Conservation (phyloP, 2,888 invertebrate species). For the Tryphoninae sp. region DNA sequence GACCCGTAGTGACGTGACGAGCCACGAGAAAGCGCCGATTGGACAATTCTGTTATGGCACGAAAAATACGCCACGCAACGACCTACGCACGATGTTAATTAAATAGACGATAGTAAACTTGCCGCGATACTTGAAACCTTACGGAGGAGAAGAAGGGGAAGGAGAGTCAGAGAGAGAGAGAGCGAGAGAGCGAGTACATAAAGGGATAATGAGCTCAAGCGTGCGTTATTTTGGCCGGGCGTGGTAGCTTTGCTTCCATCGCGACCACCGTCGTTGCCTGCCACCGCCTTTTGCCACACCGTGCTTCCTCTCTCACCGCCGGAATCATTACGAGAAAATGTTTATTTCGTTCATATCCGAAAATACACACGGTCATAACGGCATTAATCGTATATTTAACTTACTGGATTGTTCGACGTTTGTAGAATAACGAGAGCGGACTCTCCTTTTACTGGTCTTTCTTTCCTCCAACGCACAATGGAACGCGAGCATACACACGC, state of each 20-base stretch:
- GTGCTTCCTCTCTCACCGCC: conserved; percentile 18
- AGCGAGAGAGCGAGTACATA: not conserved
- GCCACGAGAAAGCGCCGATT: conserved; percentile 74
- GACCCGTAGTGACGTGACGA: conserved; percentile 76
- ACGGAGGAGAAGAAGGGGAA: conserved; percentile 29
- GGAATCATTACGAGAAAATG: conserved; percentile 58
- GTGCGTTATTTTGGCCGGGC: conserved; percentile 57
- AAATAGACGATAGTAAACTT: conserved; percentile 73
- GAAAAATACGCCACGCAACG: conserved; percentile 81
- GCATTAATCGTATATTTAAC: not conserved
- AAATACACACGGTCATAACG: not conserved
- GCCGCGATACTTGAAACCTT: conserved; percentile 28
- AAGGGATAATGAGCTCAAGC: conserved; percentile 12
- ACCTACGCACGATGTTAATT: conserved; percentile 78
- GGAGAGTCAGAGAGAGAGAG: not conserved
- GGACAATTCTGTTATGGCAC: conserved; percentile 79
- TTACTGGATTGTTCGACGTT: conserved; percentile 9
- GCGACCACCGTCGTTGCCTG: conserved; percentile 31
- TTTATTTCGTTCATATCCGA: conserved; percentile 23
- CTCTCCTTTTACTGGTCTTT: conserved; percentile 17
- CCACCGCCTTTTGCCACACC: conserved; percentile 51
- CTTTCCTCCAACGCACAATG: conserved; percentile 31
- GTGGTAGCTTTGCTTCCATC: conserved; percentile 59
- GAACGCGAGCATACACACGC: conserved; percentile 17
- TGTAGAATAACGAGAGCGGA: not conserved